Base-by-base conservation (phyloP, 2,888 invertebrate genomes). In the Andrena praecox region DNA sequence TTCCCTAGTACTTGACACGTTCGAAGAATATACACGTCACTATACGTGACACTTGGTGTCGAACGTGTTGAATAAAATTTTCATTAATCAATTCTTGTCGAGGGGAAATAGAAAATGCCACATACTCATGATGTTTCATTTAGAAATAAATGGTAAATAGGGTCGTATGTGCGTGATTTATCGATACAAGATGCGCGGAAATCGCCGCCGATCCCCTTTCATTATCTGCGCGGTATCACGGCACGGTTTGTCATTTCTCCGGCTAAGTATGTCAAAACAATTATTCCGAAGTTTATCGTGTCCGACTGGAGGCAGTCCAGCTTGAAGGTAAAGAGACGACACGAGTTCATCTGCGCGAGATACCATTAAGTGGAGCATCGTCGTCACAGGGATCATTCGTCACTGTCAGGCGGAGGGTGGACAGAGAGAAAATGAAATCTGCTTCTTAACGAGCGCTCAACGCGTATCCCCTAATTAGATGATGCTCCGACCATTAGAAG, bases 211-310 rank as follows among this genome's bases (percentile, higher is more conserved):
- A 80, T 80, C 50, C 56, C 56, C 56, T 64, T 76, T 56, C 71
- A 62, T 75, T 81, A 80, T 75, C 81, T 54, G 5, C 20, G 8
- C 20, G 50, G 63, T 74, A 74, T 81, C 77, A 5, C 52, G 20
- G 31, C 27, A 27, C 52, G 68, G 68, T 78, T 76, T 82, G 84
- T 82, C 84, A 76, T 75, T 82, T 75, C 75, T 69, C 63, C 64
- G 66, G 66, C 75, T 69, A 84, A 78, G 75, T 82, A 67, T 82
- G 84, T 84, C 84, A 84, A 73, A 84, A 82, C 84, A 82, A 84
- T 71, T 75, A 72, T 78, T 31, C 69, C 60, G 50, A 75, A 68
- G 75, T 76, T 78, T 84, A 83, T 84, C 83, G 72, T 64, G 54
- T 33, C 42, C 20, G 52, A 48, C 60, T 67, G 68, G 69, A 75